These are phyloP conservation scores for Bruchidius siliquastri DNA, from an alignment of 2,888 invertebrate species.

Conservation along the genomic window DNA sequence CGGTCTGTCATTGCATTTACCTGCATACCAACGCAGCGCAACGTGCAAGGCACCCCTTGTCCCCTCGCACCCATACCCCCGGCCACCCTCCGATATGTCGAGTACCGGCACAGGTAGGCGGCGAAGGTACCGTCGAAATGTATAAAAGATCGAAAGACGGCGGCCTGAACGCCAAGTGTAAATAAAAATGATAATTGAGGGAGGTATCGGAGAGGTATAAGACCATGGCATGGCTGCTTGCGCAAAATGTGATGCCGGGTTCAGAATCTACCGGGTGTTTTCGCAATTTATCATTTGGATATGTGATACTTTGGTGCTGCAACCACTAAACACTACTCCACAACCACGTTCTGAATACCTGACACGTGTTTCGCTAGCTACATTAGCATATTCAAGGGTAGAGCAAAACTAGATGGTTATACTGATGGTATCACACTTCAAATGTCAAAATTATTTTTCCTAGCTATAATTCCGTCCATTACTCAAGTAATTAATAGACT, in stretches of 20 bases:
- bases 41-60: neutral
- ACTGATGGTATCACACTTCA: too few species aligned
- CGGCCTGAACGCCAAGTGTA: constrained; percentile 1
- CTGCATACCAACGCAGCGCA: constrained; percentile 31
- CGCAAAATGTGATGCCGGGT: neutral
- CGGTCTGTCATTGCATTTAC: constrained; percentile 42
- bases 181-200: constrained; percentile 10
- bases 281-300: neutral
- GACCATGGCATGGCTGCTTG: too few species aligned
- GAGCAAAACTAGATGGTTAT: too few species aligned
- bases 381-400: too few species aligned
- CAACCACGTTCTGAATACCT: too few species aligned
- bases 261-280: neutral
- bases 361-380: too few species aligned
- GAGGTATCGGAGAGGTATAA: neutral
- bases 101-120: constrained; percentile 2
- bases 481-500: too few species aligned
- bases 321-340: too few species aligned
- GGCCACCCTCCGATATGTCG: neutral
- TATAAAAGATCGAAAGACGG: neutral
- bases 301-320: too few species aligned
- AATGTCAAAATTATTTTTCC: too few species aligned
- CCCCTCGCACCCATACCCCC: neutral
- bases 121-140: neutral
- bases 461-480: too few species aligned